phyloP scores from a whole-genome alignment of 2,797 vertebrate species.

The Sebastes nivosus region DNA sequence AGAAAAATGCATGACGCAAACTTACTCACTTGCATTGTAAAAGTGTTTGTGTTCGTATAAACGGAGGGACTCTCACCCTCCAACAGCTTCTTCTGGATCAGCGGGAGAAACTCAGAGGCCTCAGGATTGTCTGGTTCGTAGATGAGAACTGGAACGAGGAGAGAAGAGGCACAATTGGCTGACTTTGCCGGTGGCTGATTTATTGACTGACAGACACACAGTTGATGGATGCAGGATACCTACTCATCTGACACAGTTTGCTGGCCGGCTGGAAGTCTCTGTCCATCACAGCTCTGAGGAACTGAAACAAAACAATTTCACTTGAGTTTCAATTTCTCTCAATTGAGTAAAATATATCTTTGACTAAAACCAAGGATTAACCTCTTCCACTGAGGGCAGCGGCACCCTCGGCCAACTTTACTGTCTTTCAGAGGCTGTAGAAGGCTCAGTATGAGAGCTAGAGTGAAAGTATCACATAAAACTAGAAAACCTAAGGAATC shows the following conservation, averaged over 20 bases:
- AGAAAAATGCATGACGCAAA: background rate
- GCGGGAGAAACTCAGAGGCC: conserved; percentile 82
- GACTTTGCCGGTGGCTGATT: background rate
- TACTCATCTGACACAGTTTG: conserved; percentile 89
- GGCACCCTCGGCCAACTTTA: too few species aligned
- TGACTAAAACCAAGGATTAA: background rate
- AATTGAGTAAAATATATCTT: background rate
- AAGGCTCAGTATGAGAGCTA: too few species aligned
- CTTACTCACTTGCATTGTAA: background rate
- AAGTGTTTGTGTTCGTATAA: background rate
- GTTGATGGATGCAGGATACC: conserved; percentile 53
- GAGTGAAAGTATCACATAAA: too few species aligned
- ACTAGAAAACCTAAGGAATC: too few species aligned
- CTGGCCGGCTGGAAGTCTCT: conserved; percentile 79
- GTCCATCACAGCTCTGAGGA: conserved; percentile 85
- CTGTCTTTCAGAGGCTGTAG: too few species aligned
- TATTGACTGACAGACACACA: background rate
- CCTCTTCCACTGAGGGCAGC: too few species aligned
- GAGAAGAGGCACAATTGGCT: conserved; percentile 2
- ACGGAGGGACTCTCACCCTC: conserved; percentile 70
- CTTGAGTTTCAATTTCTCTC: background rate
- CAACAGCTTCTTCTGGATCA: conserved; percentile 83
- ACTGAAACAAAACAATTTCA: conserved; percentile 77
- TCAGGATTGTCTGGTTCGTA: conserved; percentile 87
- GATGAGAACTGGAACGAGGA: conserved; percentile 82